Conservation (phyloP, 2,113 vertebrate species). For the Bos indicus region DNA sequence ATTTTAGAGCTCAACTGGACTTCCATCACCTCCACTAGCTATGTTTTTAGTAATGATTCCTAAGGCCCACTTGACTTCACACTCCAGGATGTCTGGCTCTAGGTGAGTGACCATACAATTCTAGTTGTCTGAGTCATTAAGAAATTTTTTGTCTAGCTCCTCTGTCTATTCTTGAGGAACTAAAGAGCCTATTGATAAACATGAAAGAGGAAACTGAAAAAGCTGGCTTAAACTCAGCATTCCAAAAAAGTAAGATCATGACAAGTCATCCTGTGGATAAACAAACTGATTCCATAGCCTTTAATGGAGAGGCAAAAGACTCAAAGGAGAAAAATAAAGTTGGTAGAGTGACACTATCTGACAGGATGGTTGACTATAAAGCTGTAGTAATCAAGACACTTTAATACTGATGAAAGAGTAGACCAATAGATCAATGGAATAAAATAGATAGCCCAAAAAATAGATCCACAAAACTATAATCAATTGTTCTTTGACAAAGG, state of each 20-base stretch:
- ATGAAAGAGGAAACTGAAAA: not conserved
- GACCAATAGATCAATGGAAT: not conserved
- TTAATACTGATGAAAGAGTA: not conserved
- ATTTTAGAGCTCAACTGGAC: not conserved
- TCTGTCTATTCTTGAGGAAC: not conserved
- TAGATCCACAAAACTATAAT: not conserved
- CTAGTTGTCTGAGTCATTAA: not conserved
- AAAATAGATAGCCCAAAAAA: not conserved
- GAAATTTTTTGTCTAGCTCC: not conserved
- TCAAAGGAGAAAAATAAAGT: not conserved
- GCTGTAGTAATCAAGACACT: not conserved
- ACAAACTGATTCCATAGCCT: not conserved
- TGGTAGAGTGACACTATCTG: not conserved
- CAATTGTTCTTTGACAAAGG: not conserved
- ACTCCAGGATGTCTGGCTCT: not conserved
- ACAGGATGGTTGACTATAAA: not conserved
- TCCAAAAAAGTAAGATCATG: not conserved
- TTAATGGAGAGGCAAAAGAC: not conserved
- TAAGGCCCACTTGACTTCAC: not conserved
- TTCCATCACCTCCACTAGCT: not conserved
- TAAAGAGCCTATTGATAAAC: not conserved
- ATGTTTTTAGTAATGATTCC: not conserved
- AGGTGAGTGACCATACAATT: not conserved
- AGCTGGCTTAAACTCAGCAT: not conserved
- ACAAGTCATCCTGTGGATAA: not conserved